Conservation (phyloP, 1,140 invertebrate genomes). For the Mycetomoellerius zeteki region DNA sequence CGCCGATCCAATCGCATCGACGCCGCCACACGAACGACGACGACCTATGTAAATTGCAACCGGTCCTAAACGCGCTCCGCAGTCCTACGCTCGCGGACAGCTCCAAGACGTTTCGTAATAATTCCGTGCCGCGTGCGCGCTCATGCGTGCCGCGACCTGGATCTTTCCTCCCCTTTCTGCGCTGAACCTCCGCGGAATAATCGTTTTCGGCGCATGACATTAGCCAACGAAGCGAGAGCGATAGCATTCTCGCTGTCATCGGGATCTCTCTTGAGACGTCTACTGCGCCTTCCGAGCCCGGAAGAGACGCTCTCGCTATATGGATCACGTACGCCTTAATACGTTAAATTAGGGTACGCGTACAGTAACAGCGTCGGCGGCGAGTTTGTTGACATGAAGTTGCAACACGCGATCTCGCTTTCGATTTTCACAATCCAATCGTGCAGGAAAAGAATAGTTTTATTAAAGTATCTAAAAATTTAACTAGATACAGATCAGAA, state of each 20-base stretch:
- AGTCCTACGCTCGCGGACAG: slow-evolving; percentile 74
- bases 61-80: slow-evolving; percentile 62
- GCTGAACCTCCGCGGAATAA: slow-evolving; percentile 59
- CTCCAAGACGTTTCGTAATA: slow-evolving; percentile 84
- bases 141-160: slow-evolving; percentile 85
- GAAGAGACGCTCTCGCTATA: not conserved
- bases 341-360: slow-evolving; percentile 22
- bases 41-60: slow-evolving; percentile 74
- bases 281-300: not conserved
- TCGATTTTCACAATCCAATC: not conserved
- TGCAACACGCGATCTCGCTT: slow-evolving; percentile 25
- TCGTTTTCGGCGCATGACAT: slow-evolving; percentile 55
- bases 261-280: not conserved
- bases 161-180: slow-evolving; percentile 80
- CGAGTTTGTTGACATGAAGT: slow-evolving; percentile 11
- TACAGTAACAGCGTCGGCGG: not conserved
- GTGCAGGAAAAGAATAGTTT: too few relatives aligned
- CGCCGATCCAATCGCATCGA: slow-evolving; percentile 57
- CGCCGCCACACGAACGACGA: slow-evolving; percentile 45
- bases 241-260: not conserved
- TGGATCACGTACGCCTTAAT: slow-evolving; percentile 23
- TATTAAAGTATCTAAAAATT: too few relatives aligned
- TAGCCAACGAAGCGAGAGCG: slow-evolving; percentile 41
- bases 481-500: too few relatives aligned
- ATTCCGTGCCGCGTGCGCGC: slow-evolving; percentile 83